Evolutionary conservation across 2,797 vertebrate genomes (phyloP).

Genomic region (Phoebastria nigripes): DNA sequence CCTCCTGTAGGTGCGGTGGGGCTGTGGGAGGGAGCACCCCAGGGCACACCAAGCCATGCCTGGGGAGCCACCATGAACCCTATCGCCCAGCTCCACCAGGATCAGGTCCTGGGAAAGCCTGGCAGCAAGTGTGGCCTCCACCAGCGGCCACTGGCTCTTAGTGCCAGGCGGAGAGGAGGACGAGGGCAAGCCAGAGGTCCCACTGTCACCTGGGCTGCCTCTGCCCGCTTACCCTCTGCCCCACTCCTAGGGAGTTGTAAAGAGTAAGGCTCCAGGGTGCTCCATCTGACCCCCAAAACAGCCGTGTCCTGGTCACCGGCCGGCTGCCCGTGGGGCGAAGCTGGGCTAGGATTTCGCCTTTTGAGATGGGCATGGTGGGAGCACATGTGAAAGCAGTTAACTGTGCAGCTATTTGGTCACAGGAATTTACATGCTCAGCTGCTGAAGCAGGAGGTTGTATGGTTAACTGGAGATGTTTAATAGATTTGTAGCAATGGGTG

Average conservation of each 20-base stretch:
- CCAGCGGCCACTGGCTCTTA: background rate
- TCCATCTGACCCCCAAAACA: background rate
- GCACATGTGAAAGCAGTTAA: slow-evolving; percentile 42
- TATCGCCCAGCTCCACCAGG: background rate
- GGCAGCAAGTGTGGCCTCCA: background rate
- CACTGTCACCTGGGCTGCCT: background rate
- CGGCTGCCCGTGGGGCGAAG: background rate
- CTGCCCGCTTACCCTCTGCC: background rate
- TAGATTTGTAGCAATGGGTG: slow-evolving; percentile 19
- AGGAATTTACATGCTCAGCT: slow-evolving; percentile 52
- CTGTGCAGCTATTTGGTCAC: slow-evolving; percentile 28
- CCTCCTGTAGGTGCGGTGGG: background rate
- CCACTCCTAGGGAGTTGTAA: accelerated
- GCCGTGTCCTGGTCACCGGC: background rate
- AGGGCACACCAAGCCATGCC: background rate
- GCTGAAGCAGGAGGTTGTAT: slow-evolving; percentile 22
- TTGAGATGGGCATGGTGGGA: background rate
- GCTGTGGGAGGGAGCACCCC: background rate
- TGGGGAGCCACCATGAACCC: background rate
- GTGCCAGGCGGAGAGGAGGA: background rate
- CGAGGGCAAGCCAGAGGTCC: background rate
- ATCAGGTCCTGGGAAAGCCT: background rate
- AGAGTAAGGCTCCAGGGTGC: background rate
- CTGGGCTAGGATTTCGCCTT: background rate
- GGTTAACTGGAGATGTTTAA: slow-evolving; percentile 20